Evolutionary conservation across 2,797 vertebrate species (phyloP).

Genomic region (Brotogeris chrysoptera): DNA sequence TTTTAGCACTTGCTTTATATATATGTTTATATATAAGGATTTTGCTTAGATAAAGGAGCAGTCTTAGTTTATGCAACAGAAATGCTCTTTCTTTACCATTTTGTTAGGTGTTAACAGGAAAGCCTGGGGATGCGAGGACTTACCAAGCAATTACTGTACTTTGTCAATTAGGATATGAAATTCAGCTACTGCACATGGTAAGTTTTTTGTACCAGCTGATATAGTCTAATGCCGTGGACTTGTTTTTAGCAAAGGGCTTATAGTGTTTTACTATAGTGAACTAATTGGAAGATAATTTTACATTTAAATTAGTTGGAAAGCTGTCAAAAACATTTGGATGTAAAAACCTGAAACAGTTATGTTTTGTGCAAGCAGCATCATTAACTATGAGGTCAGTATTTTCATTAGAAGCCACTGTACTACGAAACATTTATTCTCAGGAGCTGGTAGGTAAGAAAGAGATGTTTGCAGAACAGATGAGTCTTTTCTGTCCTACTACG

Average conservation of each 20-base stretch:
- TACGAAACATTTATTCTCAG: not conserved
- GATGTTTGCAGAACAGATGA: not conserved
- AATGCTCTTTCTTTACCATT: not conserved
- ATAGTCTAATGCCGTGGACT: not conserved
- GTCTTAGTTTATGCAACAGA: not conserved
- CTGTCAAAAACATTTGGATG: not conserved
- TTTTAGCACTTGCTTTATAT: not conserved
- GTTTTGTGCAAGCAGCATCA: not conserved
- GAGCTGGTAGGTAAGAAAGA: not conserved
- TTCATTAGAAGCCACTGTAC: not conserved
- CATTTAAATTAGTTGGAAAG: not conserved
- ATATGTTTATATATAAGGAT: not conserved
- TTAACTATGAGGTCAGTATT: not conserved
- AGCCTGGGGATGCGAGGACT: slow-evolving; percentile 69
- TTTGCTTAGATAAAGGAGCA: not conserved
- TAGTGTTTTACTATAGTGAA: not conserved
- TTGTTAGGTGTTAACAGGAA: slow-evolving; percentile 81
- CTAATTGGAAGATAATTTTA: not conserved
- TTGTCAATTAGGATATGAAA: slow-evolving; percentile 88
- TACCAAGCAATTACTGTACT: slow-evolving; percentile 85
- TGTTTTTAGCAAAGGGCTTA: not conserved
- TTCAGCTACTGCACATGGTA: slow-evolving; percentile 89
- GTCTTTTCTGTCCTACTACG: not conserved
- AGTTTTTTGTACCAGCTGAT: slow-evolving; percentile 18
- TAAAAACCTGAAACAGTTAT: not conserved